Base-by-base conservation (phyloP, 2,113 vertebrate genomes). In the Brachirus orientalis region DNA sequence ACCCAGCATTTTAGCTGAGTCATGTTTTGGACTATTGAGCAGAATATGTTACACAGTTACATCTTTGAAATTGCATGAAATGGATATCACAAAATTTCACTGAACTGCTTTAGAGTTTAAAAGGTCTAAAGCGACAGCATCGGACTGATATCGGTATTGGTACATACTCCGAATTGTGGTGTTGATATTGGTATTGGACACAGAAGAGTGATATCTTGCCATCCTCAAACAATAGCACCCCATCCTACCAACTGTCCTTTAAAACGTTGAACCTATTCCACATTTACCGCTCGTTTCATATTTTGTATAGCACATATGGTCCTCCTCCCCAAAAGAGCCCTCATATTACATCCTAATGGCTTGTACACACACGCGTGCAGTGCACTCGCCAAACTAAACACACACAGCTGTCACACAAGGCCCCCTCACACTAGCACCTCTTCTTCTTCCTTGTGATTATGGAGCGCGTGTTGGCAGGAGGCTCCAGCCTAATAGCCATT, bases 401-500 rank as follows among this genome's bases (percentile, higher is more conserved):
- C 67, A 82, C 85, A 88, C 86, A 90, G 86, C 86, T 90, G 90
- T 88, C 85, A 85, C 77, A 79, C 81, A 60, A 85, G 69, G 72
- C 75, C 76, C 78, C 60, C 81, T 89, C 87, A 88, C 84, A 88
- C 85, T 84, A 77, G 74, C 82, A 86, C 83, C 90, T 28, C 28
- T 28, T 83, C 83, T 87, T 87, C 75, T 84, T 90, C 81, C 78
- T 75, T 84, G 85, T 91, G 87, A 90, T 90, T 90, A 84, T 77
- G 67, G 74, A 77, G 85, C 82, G 91, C 37, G 61, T 54, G 77
- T 85, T 92, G 92, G 91, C 91, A 91, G 69, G 61, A 82, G 72
- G 59, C 48, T 58, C 51, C 28, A 82, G 70, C 76, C 86, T 91
- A 92, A 93, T 90, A 90, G 86, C 82, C 89, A 90, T 90, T 93